A percentile compares a stretch with the other conserved stretches of the same genome.
These are phyloP conservation scores for Eulacestoma nigropectus DNA, from an alignment of 2,113 vertebrate species.

Conservation along the genomic window DNA sequence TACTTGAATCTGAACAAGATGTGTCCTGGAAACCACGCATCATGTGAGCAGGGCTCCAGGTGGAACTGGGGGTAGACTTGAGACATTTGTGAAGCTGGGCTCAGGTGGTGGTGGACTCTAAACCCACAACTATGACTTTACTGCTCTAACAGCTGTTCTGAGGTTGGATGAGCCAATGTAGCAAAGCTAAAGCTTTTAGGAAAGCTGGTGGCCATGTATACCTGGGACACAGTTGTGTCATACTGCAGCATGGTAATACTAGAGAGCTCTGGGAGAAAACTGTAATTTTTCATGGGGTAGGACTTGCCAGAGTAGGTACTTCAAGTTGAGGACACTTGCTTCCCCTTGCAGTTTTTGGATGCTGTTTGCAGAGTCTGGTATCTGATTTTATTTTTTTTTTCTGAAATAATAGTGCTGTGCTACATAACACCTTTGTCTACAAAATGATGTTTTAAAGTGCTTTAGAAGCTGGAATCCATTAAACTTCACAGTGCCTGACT, in stretches of 20 bases:
- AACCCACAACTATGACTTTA: background rate
- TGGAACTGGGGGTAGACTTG: background rate
- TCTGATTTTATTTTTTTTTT: background rate
- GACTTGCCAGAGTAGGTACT: background rate
- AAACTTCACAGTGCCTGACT: background rate
- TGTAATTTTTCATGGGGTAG: background rate
- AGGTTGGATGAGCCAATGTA: background rate
- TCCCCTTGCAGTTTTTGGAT: background rate
- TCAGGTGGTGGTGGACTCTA: background rate
- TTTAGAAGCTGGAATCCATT: background rate
- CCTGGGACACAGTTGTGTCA: background rate
- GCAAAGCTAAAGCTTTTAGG: background rate
- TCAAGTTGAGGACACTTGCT: constrained; percentile 33
- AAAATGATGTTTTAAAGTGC: background rate
- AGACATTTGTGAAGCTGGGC: background rate
- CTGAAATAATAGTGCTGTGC: background rate
- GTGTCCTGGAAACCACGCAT: background rate
- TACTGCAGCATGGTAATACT: background rate
- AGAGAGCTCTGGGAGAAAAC: background rate
- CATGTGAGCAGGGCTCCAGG: fast-evolving
- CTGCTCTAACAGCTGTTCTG: background rate
- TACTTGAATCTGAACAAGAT: background rate
- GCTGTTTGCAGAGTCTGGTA: constrained; percentile 7
- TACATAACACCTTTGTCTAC: background rate
- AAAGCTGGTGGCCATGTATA: background rate